A percentile compares a stretch with the other conserved stretches of the same genome.
phyloP scores from a whole-genome alignment of 2,888 invertebrate species.

The Andrena hattorfiana region DNA sequence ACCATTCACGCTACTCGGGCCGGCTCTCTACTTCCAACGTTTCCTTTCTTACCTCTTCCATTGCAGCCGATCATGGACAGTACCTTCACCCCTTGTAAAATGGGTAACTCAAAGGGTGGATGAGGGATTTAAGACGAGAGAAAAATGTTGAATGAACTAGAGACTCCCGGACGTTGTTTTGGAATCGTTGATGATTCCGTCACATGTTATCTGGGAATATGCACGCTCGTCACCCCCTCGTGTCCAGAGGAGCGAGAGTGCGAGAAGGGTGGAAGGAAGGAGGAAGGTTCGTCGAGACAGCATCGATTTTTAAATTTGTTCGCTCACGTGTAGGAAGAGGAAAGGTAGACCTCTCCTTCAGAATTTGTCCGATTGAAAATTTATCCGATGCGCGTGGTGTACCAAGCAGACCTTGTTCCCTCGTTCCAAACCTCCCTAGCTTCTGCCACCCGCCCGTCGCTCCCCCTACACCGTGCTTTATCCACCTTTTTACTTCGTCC shows the following conservation, averaged over 20 bases:
- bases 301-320: slow-evolving; percentile 82
- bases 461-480: slow-evolving; percentile 23
- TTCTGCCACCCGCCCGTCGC: slow-evolving; percentile 7
- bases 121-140: too few relatives aligned
- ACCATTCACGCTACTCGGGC: slow-evolving; percentile 59
- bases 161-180: too few relatives aligned
- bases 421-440: slow-evolving; percentile 5
- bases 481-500: slow-evolving; percentile 29
- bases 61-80: neutral
- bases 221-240: slow-evolving; percentile 59
- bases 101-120: too few relatives aligned
- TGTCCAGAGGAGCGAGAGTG: slow-evolving; percentile 63
- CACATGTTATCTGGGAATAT: neutral
- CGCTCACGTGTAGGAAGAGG: slow-evolving; percentile 52
- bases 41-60: slow-evolving; percentile 7
- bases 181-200: neutral
- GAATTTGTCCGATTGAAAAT: slow-evolving; percentile 83
- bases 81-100: too few relatives aligned
- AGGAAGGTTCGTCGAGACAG: slow-evolving; percentile 62
- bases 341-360: slow-evolving; percentile 70
- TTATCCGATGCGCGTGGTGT: slow-evolving; percentile 81
- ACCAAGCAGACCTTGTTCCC: slow-evolving; percentile 69
- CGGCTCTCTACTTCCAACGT: slow-evolving; percentile 65
- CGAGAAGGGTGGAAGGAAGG: slow-evolving; percentile 16
- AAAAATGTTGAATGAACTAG: too few relatives aligned